Percentiles rank a stretch among this genome's conserved stretches.
phyloP scores from a whole-genome alignment of 1,140 invertebrate species.

The Drosophila ogumai region DNA sequence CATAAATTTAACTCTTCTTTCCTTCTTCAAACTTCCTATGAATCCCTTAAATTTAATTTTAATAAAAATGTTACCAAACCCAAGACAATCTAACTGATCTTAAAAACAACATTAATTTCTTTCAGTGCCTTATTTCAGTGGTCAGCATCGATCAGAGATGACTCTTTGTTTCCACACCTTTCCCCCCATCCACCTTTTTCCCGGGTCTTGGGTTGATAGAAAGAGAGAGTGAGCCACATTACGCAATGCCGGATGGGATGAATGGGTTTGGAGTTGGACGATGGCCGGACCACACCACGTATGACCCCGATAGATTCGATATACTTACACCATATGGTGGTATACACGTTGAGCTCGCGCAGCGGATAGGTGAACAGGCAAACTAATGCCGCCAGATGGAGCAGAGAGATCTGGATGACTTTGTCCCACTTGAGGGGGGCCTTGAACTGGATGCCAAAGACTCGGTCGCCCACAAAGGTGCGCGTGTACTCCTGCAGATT shows the following conservation, averaged over 20 bases:
- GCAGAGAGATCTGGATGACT: conserved; percentile 79
- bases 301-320: conserved; percentile 6
- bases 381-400: conserved; percentile 69
- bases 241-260: conserved; percentile 47
- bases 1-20: too few species aligned
- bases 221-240: conserved; percentile 47
- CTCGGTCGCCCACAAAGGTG: conserved; percentile 69
- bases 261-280: conserved; percentile 20
- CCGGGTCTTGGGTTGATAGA: conserved; percentile 35
- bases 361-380: conserved; percentile 64
- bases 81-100: background rate
- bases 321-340: conserved; percentile 82
- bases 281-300: conserved; percentile 3
- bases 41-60: background rate
- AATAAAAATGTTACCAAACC: background rate
- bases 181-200: conserved; percentile 36
- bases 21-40: too few species aligned
- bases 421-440: conserved; percentile 85
- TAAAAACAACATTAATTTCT: background rate
- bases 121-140: conserved; percentile 3
- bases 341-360: conserved; percentile 31
- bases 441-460: conserved; percentile 73
- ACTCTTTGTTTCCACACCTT: conserved; percentile 51
- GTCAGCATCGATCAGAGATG: conserved; percentile 45
- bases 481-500: conserved; percentile 71